phyloP scores from a whole-genome alignment of 2,113 vertebrate genomes.

The Pterocles gutturalis region DNA sequence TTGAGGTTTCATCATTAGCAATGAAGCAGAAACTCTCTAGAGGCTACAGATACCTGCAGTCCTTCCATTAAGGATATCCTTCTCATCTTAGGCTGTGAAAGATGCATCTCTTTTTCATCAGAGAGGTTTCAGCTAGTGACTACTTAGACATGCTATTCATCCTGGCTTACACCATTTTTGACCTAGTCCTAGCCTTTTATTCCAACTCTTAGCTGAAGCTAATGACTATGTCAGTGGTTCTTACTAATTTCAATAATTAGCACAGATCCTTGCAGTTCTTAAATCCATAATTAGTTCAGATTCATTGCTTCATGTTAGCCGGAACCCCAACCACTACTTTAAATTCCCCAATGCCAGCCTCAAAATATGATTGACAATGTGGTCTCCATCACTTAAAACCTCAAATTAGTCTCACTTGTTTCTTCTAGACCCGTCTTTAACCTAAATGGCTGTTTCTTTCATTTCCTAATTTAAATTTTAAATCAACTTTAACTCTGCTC shows the following conservation, averaged over 20 bases:
- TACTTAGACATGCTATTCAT: background rate
- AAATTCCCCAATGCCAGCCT: background rate
- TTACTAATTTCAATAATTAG: background rate
- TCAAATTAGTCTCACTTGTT: background rate
- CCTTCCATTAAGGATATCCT: background rate
- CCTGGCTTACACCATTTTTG: background rate
- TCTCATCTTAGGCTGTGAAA: background rate
- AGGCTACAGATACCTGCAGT: background rate
- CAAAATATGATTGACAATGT: background rate
- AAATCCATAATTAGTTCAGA: background rate
- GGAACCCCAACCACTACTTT: background rate
- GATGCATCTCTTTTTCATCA: background rate
- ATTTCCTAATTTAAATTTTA: background rate
- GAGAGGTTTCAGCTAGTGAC: background rate
- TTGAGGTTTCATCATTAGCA: background rate
- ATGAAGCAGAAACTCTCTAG: background rate
- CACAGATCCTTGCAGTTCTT: background rate
- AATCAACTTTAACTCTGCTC: background rate
- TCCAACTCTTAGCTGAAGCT: background rate
- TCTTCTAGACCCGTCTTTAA: background rate
- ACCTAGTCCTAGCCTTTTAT: background rate
- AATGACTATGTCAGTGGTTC: background rate
- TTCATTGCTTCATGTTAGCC: background rate
- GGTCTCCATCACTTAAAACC: background rate
- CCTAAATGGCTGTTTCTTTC: background rate